Evolutionary conservation across 2,888 invertebrate genomes (phyloP), one percentile per base, ranked within the genome.

Genomic region (Drosophila nigritarsus): DNA sequence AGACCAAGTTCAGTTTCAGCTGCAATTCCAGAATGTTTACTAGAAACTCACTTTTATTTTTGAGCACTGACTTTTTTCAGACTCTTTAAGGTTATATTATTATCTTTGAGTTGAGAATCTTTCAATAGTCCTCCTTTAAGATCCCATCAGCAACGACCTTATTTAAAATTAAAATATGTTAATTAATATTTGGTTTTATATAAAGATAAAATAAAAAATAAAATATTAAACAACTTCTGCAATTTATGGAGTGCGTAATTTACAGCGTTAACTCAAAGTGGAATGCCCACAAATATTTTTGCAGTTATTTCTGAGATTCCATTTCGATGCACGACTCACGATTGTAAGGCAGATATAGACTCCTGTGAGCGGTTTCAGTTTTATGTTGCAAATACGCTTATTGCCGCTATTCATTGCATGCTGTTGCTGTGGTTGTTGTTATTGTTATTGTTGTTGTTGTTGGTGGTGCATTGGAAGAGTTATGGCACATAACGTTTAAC

Each of bases 401-500:
- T 45, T 45, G 45, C 45, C 49, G 49, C 24, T 29, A 50, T 29
- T 27, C 29, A 29, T 29, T 45, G 29, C 29, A n/a, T 56, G 34
- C 54, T 34, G 65, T 65, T 62, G 75, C 65, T 64, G 71, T 75
- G 63, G 69, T 67, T 68, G 48, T 66, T 61, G 63, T 64, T 59
- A 40, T 20, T 15, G 24, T 60, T 63, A 60, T 64, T 68, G 40
- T 2, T 48, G 34, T 20, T 45, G 45, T 24, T 45, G 45, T 2
- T 45, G 45, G 0, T 45, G 49, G 50, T 48, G 65, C 53, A 55
- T 42, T 51, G 79, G 56, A 81, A 82, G 81, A 83, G 69, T 88
- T 73, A 85, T 84, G 83, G 89, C 72, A 73, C 81, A 82, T 68
- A 79, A 58, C 72, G 82, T 73, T 83, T 89, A 78, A 87, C 79